phyloP scores from a whole-genome alignment of 2,113 vertebrate genomes.

The Atherinomorus stipes region DNA sequence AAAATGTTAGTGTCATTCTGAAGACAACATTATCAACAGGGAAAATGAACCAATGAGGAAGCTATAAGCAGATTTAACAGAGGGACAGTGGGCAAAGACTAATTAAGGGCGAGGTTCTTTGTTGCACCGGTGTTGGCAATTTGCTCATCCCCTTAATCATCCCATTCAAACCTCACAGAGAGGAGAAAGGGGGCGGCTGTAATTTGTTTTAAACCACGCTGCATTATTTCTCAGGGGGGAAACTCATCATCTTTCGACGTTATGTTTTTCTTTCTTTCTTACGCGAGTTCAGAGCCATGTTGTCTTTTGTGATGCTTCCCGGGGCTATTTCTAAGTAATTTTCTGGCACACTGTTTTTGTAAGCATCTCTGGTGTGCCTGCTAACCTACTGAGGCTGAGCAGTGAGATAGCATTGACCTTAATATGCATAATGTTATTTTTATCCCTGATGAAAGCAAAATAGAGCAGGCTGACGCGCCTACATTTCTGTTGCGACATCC shows the following conservation, averaged over 20 bases:
- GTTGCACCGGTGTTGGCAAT: slow-evolving; percentile 78
- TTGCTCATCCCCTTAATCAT: slow-evolving; percentile 77
- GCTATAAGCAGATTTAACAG: slow-evolving; percentile 51
- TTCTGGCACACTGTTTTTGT: background rate
- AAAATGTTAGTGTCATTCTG: too few species aligned
- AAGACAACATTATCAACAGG: slow-evolving; percentile 54
- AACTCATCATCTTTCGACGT: slow-evolving; percentile 6
- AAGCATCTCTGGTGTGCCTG: background rate
- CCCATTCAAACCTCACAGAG: slow-evolving; percentile 65
- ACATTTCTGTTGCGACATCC: slow-evolving; percentile 7
- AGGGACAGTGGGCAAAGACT: slow-evolving; percentile 67
- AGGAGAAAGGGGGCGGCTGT: slow-evolving; percentile 50
- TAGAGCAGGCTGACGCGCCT: slow-evolving; percentile 13
- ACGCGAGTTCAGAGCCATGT: slow-evolving; percentile 32
- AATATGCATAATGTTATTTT: slow-evolving; percentile 17
- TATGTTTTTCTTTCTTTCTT: background rate
- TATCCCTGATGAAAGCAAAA: slow-evolving; percentile 6
- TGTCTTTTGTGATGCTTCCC: slow-evolving; percentile 33
- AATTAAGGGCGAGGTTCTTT: slow-evolving; percentile 85
- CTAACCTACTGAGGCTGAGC: background rate
- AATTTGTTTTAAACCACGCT: slow-evolving; percentile 67
- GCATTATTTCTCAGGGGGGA: slow-evolving; percentile 46
- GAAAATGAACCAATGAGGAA: slow-evolving; percentile 32
- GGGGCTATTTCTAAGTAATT: background rate
- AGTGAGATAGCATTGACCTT: slow-evolving; percentile 19